phyloP scores from a whole-genome alignment of 1,140 invertebrate species.

The Choristoneura fumiferana region DNA sequence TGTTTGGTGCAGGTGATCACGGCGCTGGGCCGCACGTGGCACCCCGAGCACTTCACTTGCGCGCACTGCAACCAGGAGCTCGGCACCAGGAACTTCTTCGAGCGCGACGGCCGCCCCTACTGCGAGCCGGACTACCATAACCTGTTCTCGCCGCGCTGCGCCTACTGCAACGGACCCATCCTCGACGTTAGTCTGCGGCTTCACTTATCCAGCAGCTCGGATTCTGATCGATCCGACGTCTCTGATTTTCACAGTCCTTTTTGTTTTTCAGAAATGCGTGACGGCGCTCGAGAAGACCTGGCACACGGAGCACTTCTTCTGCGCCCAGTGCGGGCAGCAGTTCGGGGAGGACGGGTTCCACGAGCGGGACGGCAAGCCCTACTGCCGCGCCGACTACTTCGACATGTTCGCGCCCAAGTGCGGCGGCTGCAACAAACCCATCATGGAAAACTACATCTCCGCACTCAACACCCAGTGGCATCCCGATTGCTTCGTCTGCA shows the following conservation, averaged over 20 bases:
- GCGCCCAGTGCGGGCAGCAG: constrained; percentile 97
- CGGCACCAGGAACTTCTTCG: constrained; percentile 99
- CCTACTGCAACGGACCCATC: constrained; percentile 99
- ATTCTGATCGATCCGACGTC: constrained; percentile 23
- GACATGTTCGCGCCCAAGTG: constrained; percentile 99
- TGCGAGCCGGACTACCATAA: constrained; percentile 99
- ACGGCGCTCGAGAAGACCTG: constrained; percentile 98
- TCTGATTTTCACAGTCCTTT: constrained; percentile 26
- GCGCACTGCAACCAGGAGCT: constrained; percentile 97
- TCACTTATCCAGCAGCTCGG: not conserved
- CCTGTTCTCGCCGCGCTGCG: constrained; percentile 98
- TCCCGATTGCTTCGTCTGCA: constrained; percentile 99
- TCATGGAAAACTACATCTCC: constrained; percentile 99
- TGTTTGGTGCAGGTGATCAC: constrained; percentile 92
- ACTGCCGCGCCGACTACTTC: constrained; percentile 97
- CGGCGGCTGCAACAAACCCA: constrained; percentile 96
- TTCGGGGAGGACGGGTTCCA: constrained; percentile 98
- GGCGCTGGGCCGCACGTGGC: constrained; percentile 99
- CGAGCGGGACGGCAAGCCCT: constrained; percentile 95
- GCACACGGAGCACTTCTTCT: constrained; percentile 99
- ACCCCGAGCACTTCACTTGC: constrained; percentile 99
- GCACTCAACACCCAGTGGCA: constrained; percentile 99
- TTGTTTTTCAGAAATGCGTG: constrained; percentile 95
- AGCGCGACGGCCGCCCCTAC: constrained; percentile 96
- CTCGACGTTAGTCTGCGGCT: constrained; percentile 88